These are phyloP conservation scores for Erpobdella octoculata DNA, from an alignment of 2,888 invertebrate species.

Conservation along the genomic window DNA sequence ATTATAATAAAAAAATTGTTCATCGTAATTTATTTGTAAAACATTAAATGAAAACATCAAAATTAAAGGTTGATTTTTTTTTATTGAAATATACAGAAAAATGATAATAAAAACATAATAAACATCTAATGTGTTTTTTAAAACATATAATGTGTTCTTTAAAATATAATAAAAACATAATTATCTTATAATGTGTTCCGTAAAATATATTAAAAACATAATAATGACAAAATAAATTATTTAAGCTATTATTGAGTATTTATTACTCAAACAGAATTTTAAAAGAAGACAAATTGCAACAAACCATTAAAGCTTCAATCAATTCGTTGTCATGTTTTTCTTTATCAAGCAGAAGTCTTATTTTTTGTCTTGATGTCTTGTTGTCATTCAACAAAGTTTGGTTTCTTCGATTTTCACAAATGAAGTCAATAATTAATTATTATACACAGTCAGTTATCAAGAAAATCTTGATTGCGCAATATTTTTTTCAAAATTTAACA, in stretches of 20 bases:
- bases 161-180: too few species aligned
- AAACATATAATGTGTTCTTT: too few species aligned
- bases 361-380: conserved; percentile 48
- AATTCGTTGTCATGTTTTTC: conserved; percentile 52
- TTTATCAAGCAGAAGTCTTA: conserved; percentile 48
- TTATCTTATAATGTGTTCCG: neutral
- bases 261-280: too few species aligned
- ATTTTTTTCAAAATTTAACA: neutral
- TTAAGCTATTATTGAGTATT: too few species aligned
- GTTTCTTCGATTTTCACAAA: conserved; percentile 41
- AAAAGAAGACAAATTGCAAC: too few species aligned
- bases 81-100: too few species aligned
- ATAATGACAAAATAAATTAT: neutral
- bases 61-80: too few species aligned
- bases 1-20: too few species aligned
- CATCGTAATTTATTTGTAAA: too few species aligned
- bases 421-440: neutral
- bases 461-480: neutral
- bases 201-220: neutral
- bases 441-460: neutral
- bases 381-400: conserved; percentile 48
- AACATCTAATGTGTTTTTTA: too few species aligned
- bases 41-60: too few species aligned
- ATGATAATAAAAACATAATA: too few species aligned
- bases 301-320: conserved; percentile 49